Percentiles rank a stretch among this genome's conserved stretches.
Evolutionary conservation across 2,797 vertebrate species (phyloP).

Genomic region (Odontamblyopus rebecca): DNA sequence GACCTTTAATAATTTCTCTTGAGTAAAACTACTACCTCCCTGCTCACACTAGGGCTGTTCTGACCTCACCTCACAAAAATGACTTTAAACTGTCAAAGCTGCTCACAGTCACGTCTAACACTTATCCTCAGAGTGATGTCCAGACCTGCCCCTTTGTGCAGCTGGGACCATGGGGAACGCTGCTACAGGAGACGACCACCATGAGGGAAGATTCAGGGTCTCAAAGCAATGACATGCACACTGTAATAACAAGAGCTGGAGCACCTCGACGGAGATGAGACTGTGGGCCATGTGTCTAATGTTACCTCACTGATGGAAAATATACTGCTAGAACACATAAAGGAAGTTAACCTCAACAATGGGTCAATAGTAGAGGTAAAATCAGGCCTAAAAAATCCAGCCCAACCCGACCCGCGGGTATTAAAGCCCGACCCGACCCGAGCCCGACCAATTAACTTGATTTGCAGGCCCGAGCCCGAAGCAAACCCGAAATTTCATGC

Average conservation of each 20-base stretch:
- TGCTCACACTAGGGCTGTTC: conserved; percentile 4
- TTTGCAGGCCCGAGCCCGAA: too few species aligned
- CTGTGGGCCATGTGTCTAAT: conserved; percentile 51
- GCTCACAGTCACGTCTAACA: conserved; percentile 16
- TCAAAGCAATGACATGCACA: conserved; percentile 50
- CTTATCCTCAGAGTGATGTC: conserved; percentile 33
- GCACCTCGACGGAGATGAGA: conserved; percentile 24
- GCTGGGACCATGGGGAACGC: conserved; percentile 37
- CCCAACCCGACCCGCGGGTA: too few species aligned
- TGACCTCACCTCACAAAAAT: conserved; percentile 31
- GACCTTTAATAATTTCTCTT: background rate
- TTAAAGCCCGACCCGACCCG: too few species aligned
- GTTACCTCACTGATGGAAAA: conserved; percentile 1
- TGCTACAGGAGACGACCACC: conserved; percentile 39
- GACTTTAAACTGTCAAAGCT: conserved; percentile 16
- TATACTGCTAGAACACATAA: background rate
- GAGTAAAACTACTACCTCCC: conserved; percentile 2
- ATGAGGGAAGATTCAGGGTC: conserved; percentile 39
- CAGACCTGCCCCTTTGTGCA: conserved; percentile 45
- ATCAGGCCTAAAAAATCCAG: too few species aligned
- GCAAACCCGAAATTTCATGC: too few species aligned
- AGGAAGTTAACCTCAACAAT: too few species aligned
- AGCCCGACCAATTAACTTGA: too few species aligned
- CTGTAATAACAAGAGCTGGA: conserved; percentile 46
- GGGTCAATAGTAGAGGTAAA: too few species aligned